Evolutionary conservation across 2,113 vertebrate genomes (phyloP), one percentile per base, ranked within the genome.

Genomic region (Machaerirhynchus nigripectus): DNA sequence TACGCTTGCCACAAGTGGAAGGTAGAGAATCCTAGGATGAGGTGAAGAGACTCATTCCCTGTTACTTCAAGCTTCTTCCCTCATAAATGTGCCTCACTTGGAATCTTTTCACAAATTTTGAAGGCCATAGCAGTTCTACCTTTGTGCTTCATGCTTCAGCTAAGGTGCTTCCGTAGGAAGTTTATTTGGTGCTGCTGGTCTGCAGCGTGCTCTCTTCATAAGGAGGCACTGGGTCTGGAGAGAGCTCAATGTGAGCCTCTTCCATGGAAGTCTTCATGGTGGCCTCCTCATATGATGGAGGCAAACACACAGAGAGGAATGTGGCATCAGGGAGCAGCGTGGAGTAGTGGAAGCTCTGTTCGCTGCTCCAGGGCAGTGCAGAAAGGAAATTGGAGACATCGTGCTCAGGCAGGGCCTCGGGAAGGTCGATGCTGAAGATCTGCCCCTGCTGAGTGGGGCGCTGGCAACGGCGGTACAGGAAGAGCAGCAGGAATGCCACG

Each of bases 211-310:
- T 95, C 87, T 96, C 97, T 94, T 95, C 95, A 1, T 95, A 95
- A 39, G 82, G 96, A 96, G 95, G 97, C 92, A 95, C 93, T 9
- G 46, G 90, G 6, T 89, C 93, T 30, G 24, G 85, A 87, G 90
- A 96, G 65, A 35, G 91, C 89, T 97, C 97, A 76, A 19, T 61
- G 95, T 98, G 98, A 94, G 98, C 97, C 7, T 97, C 98, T 3
- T 96, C 97, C 40, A 49, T 12, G 37, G 97, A 89, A 11, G 96
- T 94, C 78, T 98, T 97, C 95, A 98, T 98, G 61, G 98, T 98
- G 65, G 99, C 99, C 80, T 99, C 98, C 76, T 99, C 98, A 0
- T 99, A 99, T 0, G 98, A 98, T 0, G 99, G 98, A 18, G 98
- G 99, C 75, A 98, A 98, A 15, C 98, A 98, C 20, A 97, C 78